These are phyloP conservation scores for Ailurus styani DNA, from an alignment of 2,113 vertebrate genomes.

Conservation along the genomic window DNA sequence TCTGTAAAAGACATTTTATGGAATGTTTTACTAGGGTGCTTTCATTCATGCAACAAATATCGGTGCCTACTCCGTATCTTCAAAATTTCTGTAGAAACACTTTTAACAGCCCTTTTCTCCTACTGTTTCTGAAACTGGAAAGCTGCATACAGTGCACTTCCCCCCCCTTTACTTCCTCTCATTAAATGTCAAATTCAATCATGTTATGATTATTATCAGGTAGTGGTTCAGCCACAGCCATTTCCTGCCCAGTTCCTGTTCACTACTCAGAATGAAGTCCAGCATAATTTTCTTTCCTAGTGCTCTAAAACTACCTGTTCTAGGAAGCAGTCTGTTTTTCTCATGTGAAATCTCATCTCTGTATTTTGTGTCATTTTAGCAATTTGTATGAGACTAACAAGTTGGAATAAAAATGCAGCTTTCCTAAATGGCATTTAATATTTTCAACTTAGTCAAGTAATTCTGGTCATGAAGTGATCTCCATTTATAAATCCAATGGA, in stretches of 20 bases:
- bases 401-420: neutral
- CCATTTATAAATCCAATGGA: neutral
- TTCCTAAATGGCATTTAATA: neutral
- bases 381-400: neutral
- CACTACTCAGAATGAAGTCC: constrained; percentile 41
- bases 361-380: neutral
- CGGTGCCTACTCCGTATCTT: neutral
- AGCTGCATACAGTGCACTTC: constrained; percentile 18
- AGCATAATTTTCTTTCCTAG: constrained; percentile 14
- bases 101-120: neutral
- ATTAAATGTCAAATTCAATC: constrained; percentile 70
- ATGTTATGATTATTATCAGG: constrained; percentile 63
- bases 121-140: constrained; percentile 44
- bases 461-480: neutral
- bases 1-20: neutral
- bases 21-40: neutral
- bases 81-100: neutral
- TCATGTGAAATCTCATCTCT: constrained; percentile 34
- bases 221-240: constrained; percentile 62
- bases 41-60: neutral
- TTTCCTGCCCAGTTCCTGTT: constrained; percentile 67
- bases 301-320: constrained; percentile 25
- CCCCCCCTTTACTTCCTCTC: constrained; percentile 49
- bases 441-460: neutral
- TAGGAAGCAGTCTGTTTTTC: neutral